Conservation (phyloP, 2,113 vertebrate genomes). For the Spheniscus mendiculus region DNA sequence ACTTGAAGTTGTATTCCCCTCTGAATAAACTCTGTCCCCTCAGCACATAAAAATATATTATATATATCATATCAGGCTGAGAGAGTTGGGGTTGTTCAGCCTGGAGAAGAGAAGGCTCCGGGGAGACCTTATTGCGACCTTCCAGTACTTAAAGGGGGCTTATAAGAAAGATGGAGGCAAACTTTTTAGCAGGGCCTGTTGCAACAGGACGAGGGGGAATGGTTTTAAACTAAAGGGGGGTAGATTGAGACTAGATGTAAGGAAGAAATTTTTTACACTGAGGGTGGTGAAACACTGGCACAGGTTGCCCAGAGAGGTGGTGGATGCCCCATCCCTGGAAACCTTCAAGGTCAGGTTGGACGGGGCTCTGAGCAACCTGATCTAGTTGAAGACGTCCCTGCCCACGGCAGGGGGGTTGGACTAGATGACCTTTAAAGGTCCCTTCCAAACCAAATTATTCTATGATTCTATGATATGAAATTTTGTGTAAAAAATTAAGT, state of each 20-base stretch:
- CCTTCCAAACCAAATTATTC: not conserved
- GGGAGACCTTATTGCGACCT: not conserved
- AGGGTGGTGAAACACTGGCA: not conserved
- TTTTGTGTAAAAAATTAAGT: not conserved
- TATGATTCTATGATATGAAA: not conserved
- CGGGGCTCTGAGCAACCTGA: not conserved
- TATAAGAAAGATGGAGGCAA: not conserved
- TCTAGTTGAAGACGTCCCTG: not conserved
- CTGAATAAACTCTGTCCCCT: not conserved
- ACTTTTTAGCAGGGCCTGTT: not conserved
- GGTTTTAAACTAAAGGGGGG: not conserved
- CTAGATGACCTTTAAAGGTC: not conserved
- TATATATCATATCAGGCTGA: not conserved
- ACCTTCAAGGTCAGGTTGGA: not conserved
- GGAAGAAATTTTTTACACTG: rapidly evolving
- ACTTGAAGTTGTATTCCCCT: not conserved
- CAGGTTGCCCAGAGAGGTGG: not conserved
- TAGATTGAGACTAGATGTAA: not conserved
- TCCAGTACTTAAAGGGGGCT: not conserved
- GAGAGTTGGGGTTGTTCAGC: not conserved
- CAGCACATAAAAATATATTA: not conserved
- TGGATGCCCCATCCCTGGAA: not conserved
- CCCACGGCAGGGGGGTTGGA: not conserved
- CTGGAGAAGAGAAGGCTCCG: not conserved
- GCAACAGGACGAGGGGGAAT: rapidly evolving